Base-by-base conservation (phyloP, 2,113 vertebrate genomes). In the Beaufortia kweichowensis region DNA sequence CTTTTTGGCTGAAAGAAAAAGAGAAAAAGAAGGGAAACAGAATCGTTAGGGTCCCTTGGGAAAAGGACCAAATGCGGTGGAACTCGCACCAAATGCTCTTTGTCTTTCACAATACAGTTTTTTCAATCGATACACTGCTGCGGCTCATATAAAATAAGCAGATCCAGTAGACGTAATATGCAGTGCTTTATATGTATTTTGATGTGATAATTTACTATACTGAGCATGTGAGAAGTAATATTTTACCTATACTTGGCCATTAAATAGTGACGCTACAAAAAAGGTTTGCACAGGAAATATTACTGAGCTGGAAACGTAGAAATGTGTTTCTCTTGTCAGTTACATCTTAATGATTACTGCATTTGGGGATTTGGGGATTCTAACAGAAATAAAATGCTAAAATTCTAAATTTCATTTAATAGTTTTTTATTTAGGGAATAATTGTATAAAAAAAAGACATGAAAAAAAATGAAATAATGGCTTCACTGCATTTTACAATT, bases 1-100 rank as follows among this genome's bases (percentile, higher is more conserved):
- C 80, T 89, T 83, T 86, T 89, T 87, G 85, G 87, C 83, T 88
- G 84, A 87, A 88, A 88, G 79, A 67, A 80, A 56, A 31, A 60
- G 24, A 85, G 48, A 76, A 57, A 19, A 33, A 61, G 70, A 60
- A 73, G 55, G 55, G 33, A 77, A 48, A 77, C 64, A 60, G 39
- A 78, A 78, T 78, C 41, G 26, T 71, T 33, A 85, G 81, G 65
- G 79, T 90, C 90, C 85, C 85, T 55, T 72, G 87, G 87, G 88
- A 88, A 85, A 75, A 83, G 72, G 77, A 87, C 85, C 81, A 84
- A 86, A 76, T 81, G 82, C 46, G 48, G 81, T 72, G 83, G 76
- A 87, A 82, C 84, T 83, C 77, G n/a, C 81, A 86, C 75, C 79
- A 75, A 85, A 78, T 3, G 26, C 7, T 28, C 70, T 73, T 73